These are phyloP conservation scores for Botrylloides violaceus DNA, from an alignment of 23 tunicate genomes.

Conservation along the genomic window DNA sequence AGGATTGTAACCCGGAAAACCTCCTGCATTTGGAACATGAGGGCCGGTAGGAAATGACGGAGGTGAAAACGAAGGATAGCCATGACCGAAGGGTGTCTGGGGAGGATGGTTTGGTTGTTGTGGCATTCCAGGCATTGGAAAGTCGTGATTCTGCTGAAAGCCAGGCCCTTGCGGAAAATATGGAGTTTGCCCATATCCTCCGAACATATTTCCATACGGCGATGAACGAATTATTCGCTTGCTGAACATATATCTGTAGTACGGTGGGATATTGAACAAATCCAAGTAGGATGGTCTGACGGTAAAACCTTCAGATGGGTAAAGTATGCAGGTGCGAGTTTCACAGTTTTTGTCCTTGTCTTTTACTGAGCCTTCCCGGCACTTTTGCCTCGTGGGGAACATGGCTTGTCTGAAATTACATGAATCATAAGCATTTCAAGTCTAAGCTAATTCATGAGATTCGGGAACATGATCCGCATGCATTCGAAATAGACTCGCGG, in stretches of 20 bases:
- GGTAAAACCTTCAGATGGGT: conserved; percentile 14
- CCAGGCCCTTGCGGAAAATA: neutral
- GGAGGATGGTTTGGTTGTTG: neutral
- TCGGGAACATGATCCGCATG: too few relatives aligned
- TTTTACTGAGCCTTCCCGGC: conserved; percentile 5
- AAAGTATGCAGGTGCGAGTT: neutral
- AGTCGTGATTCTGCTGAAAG: neutral
- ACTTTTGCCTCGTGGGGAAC: conserved; percentile 5
- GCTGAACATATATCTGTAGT: conserved; percentile 13
- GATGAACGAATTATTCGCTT: neutral
- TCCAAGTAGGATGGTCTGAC: conserved; percentile 12
- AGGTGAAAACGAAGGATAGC: neutral
- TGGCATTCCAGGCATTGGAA: neutral
- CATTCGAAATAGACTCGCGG: too few relatives aligned
- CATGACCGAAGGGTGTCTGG: neutral
- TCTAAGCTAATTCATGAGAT: too few relatives aligned
- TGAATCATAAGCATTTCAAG: too few relatives aligned
- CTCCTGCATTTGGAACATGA: neutral
- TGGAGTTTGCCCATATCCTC: neutral
- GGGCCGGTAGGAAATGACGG: neutral
- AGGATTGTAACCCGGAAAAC: neutral
- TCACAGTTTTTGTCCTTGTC: conserved; percentile 13
- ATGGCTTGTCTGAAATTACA: conserved; percentile 8
- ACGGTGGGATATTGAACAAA: conserved; percentile 5
- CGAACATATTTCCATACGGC: conserved; percentile 10